A percentile compares a stretch with the other conserved stretches of the same genome.
phyloP scores from a whole-genome alignment of 2,797 vertebrate genomes.

The Argyrosomus regius region DNA sequence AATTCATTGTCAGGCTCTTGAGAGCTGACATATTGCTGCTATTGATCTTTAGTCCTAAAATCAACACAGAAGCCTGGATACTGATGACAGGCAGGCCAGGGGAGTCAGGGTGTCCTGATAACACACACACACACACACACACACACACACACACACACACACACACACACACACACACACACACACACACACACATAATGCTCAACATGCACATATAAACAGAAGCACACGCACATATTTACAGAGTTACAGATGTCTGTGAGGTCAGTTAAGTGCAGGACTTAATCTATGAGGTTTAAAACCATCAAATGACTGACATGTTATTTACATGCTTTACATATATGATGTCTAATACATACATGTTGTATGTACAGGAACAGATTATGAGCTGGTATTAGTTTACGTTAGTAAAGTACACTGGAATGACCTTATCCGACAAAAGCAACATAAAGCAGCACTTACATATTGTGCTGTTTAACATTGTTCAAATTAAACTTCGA shows the following conservation, averaged over 20 bases:
- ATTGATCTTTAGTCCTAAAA: slow-evolving; percentile 90
- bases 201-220: slow-evolving; percentile 47
- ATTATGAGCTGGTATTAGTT: background rate
- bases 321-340: background rate
- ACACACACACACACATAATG: slow-evolving; percentile 44
- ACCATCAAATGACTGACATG: slow-evolving; percentile 2
- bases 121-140: slow-evolving; percentile 55
- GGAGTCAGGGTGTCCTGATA: slow-evolving; percentile 76
- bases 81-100: slow-evolving; percentile 75
- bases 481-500: background rate
- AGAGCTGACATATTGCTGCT: slow-evolving; percentile 90
- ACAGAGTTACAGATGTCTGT: slow-evolving; percentile 54
- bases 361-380: background rate
- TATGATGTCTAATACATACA: background rate
- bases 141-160: slow-evolving; percentile 46
- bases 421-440: background rate
- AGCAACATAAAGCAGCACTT: too few species aligned
- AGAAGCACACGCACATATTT: slow-evolving; percentile 46
- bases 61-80: slow-evolving; percentile 85
- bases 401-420: background rate
- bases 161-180: slow-evolving; percentile 45
- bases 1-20: slow-evolving; percentile 85
- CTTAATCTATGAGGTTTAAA: slow-evolving; percentile 11
- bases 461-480: background rate
- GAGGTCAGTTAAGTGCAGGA: slow-evolving; percentile 35